Percentiles rank a stretch among this genome's conserved stretches.
phyloP scores from a whole-genome alignment of 2,888 invertebrate species.

The Eupeodes latifasciatus region DNA sequence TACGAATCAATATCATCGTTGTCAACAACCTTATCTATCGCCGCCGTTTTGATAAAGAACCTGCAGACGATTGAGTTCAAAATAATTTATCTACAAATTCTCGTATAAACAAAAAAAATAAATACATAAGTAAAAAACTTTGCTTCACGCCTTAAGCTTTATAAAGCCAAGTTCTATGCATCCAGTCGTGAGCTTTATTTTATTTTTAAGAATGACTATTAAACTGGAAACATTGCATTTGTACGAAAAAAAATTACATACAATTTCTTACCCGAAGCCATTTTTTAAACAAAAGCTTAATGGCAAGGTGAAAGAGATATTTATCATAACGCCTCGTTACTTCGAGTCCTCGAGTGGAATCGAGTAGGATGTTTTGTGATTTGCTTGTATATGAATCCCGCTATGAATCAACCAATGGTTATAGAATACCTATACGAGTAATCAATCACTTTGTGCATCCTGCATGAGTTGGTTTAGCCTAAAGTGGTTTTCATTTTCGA shows the following conservation, averaged over 20 bases:
- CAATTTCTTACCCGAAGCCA: neutral
- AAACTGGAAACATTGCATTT: constrained; percentile 12
- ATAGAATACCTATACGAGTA: neutral
- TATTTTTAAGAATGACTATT: neutral
- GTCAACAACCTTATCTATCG: no score
- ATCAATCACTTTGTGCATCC: neutral
- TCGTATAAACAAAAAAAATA: no score
- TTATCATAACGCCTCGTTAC: constrained; percentile 16
- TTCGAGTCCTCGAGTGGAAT: neutral
- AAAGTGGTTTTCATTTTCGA: neutral
- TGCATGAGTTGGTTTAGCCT: neutral
- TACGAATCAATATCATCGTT: no score
- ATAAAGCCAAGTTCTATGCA: no score
- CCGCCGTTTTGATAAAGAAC: no score
- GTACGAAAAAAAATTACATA: neutral
- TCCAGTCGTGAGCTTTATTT: neutral
- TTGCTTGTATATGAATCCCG: neutral
- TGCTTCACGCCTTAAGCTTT: no score
- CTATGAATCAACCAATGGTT: neutral
- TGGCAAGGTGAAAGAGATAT: neutral
- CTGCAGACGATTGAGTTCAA: no score
- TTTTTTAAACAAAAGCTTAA: constrained; percentile 22
- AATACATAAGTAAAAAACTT: no score
- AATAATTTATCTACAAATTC: no score
- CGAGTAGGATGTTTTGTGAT: neutral